A percentile compares a stretch with the other conserved stretches of the same genome.
Conservation (phyloP, 2,113 vertebrate species). For the Excalfactoria chinensis region DNA sequence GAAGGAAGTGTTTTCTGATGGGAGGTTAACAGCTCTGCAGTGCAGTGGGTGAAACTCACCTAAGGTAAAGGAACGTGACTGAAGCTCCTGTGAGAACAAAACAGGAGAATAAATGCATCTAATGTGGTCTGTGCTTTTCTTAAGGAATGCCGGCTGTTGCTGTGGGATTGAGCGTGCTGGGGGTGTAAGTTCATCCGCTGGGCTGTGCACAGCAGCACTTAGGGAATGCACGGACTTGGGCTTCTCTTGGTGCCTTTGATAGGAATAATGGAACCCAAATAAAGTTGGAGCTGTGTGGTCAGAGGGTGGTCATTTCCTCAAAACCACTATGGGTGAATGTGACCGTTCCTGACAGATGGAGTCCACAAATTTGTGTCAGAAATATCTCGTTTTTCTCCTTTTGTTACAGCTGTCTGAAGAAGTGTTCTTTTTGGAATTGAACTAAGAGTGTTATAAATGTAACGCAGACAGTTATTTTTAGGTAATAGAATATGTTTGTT, state of each 20-base stretch:
- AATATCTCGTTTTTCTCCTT: slow-evolving; percentile 17
- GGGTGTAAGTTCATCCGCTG: background rate
- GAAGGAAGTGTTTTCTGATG: background rate
- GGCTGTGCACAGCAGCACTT: background rate
- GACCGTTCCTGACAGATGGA: background rate
- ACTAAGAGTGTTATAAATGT: background rate
- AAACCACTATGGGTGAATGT: background rate
- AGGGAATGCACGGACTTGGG: background rate
- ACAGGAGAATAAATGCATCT: background rate
- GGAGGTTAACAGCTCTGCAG: background rate
- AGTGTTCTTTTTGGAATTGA: slow-evolving; percentile 17
- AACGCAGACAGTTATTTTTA: slow-evolving; percentile 32
- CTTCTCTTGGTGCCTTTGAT: background rate
- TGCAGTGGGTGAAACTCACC: background rate
- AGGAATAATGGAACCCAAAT: background rate
- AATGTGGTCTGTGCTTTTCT: background rate
- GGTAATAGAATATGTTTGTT: background rate
- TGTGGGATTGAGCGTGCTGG: background rate
- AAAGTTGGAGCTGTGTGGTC: background rate
- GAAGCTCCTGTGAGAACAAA: background rate
- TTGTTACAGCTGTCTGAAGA: background rate
- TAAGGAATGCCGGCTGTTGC: background rate
- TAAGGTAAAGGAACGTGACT: background rate
- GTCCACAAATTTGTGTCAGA: background rate
- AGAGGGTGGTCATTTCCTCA: background rate